A percentile compares a stretch with the other conserved stretches of the same genome.
phyloP scores from a whole-genome alignment of 2,888 invertebrate genomes.

The Latrodectus elegans region DNA sequence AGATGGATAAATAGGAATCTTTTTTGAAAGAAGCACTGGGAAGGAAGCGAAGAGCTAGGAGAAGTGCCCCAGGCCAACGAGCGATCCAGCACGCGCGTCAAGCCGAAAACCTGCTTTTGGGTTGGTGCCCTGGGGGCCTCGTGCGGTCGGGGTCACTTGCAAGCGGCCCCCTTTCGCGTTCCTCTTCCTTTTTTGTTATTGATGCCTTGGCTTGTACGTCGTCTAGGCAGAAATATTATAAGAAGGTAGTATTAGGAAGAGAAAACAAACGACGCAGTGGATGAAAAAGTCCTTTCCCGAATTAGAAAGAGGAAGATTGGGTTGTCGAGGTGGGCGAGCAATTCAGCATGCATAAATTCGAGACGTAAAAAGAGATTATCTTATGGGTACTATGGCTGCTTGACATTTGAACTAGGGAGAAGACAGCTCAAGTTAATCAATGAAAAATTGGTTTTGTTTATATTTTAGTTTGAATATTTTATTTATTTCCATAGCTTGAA shows the following conservation, averaged over 20 bases:
- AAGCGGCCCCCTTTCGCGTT: slow-evolving; percentile 59
- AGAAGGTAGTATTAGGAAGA: slow-evolving; percentile 39
- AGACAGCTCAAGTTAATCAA: no score
- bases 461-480: no score
- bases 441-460: no score
- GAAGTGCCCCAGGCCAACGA: slow-evolving; percentile 9
- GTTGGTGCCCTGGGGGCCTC: slow-evolving; percentile 54
- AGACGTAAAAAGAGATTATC: no score
- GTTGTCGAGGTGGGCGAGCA: no score
- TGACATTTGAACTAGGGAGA: no score
- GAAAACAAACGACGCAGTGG: not conserved
- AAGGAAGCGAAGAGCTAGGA: slow-evolving; percentile 61
- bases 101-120: slow-evolving; percentile 51
- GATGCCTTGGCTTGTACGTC: slow-evolving; percentile 25
- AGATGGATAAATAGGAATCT: slow-evolving; percentile 4
- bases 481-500: no score
- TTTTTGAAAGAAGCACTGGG: slow-evolving; percentile 26
- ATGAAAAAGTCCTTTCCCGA: no score
- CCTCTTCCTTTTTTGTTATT: slow-evolving; percentile 47
- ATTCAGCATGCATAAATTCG: no score
- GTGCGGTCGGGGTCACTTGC: slow-evolving; percentile 60
- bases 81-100: slow-evolving; percentile 61
- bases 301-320: no score
- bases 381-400: no score
- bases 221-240: slow-evolving; percentile 45